Evolutionary conservation across 2,888 invertebrate genomes (phyloP), one percentile per base, ranked within the genome.

Genomic region (Troglohyphantes excavatus): DNA sequence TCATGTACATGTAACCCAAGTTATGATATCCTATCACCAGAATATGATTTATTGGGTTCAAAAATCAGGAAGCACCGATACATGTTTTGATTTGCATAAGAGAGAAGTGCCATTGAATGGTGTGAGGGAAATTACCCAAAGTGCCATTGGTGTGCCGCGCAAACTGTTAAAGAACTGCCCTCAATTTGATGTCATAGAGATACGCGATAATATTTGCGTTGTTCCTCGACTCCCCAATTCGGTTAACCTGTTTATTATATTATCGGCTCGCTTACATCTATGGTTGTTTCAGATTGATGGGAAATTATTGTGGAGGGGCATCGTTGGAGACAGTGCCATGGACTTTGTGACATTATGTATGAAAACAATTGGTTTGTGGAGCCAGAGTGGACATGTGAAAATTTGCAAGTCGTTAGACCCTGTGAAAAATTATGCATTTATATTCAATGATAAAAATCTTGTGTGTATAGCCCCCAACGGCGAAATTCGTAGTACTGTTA

Each of bases 31-130:
- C 0, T 73, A 79, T 2, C 33, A 73, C n/a, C 90, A 90, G 21
- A 90, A 90, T 61, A 81, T 72, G 67, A 85, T 90, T 59, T 90
- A 73, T 67, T 90, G 90, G 90, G 72, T 73, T n/a, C 85, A 90
- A 33, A 81, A 85, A 75, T 61, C 46, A 19, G 72, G 84, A 13
- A 78, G 17, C 9, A 29, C 33, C 13, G 81, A 67, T 23, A 43
- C 43, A 11, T 59, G 75, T 26, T 85, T 73, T 27, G 73, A 46
- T 61, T 75, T 90, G 13, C 79, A 90, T 21, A 90, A 81, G 21
- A 53, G 90, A 9, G 79, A 82, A 75, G 46, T 90, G 5, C 85
- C 90, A 2, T 19, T 83, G 27, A 75, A 90, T 61, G 85, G 85
- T 5, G 90, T 81, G 0, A 27, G 90, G 61, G 90, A 90, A 61